phyloP scores from a whole-genome alignment of 2,888 invertebrate genomes.

The Cheilosia soror region DNA sequence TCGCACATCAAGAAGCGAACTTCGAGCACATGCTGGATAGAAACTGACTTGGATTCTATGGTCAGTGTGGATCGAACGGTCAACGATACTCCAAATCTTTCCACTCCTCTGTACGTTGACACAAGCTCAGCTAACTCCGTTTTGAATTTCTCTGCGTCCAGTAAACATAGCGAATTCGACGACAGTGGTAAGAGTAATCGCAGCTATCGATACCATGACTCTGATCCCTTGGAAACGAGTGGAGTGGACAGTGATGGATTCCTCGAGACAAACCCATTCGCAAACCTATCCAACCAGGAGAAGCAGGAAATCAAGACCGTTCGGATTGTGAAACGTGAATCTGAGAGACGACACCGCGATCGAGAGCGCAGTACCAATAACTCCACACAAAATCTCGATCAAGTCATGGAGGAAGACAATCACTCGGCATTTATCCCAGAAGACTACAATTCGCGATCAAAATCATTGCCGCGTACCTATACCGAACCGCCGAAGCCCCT shows the following conservation, averaged over 20 bases:
- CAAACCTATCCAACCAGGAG: conserved; percentile 89
- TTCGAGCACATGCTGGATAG: conserved; percentile 90
- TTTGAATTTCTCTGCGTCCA: conserved; percentile 78
- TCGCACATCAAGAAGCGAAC: conserved; percentile 85
- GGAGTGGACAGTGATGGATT: conserved; percentile 83
- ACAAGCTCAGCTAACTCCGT: conserved; percentile 82
- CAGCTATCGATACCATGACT: conserved; percentile 80
- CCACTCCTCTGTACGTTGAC: conserved; percentile 89
- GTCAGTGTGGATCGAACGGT: conserved; percentile 89
- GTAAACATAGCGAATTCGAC: conserved; percentile 80
- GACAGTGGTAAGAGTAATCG: conserved; percentile 76
- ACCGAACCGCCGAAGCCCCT: conserved; percentile 79
- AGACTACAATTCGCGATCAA: conserved; percentile 83
- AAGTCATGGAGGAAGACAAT: conserved; percentile 83
- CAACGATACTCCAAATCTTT: conserved; percentile 82
- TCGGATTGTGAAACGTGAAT: conserved; percentile 95
- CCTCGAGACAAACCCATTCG: conserved; percentile 81
- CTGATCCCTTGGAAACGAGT: conserved; percentile 82
- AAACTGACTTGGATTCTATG: conserved; percentile 95
- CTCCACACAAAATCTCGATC: conserved; percentile 83
- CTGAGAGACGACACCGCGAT: conserved; percentile 93
- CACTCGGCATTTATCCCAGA: conserved; percentile 61
- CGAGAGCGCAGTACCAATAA: conserved; percentile 87
- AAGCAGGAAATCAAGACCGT: conserved; percentile 96
- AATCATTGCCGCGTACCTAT: conserved; percentile 85